phyloP scores from a whole-genome alignment of 1,140 invertebrate genomes.

The Tachypleus tridentatus region DNA sequence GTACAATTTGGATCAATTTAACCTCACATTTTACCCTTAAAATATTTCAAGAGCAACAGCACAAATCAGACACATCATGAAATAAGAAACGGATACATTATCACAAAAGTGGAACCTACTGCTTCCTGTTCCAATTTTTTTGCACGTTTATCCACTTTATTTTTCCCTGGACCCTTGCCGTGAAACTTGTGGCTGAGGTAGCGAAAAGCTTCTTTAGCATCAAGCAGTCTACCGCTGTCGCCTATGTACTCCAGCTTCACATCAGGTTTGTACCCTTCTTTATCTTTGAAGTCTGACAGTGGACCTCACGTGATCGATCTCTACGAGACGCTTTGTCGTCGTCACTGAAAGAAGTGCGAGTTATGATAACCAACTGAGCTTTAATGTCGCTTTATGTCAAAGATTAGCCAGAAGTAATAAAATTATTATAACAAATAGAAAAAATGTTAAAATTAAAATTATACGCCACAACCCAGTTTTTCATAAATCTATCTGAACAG shows the following conservation, averaged over 20 bases:
- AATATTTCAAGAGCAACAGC: too few species aligned
- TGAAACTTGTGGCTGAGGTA: constrained; percentile 83
- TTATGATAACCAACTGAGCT: too few species aligned
- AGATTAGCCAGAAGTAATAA: too few species aligned
- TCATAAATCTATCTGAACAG: too few species aligned
- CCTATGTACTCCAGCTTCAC: constrained; percentile 97
- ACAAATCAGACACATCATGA: too few species aligned
- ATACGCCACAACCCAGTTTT: too few species aligned
- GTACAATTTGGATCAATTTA: too few species aligned
- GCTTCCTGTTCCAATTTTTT: constrained; percentile 91
- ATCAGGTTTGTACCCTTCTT: constrained; percentile 82
- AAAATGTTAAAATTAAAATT: too few species aligned
- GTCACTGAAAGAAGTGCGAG: constrained; percentile 43
- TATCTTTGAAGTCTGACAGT: constrained; percentile 86
- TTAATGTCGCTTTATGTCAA: too few species aligned
- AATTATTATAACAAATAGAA: too few species aligned
- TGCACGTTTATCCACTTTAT: constrained; percentile 93
- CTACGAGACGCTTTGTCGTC: constrained; percentile 55
- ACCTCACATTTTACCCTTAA: constrained; percentile 5
- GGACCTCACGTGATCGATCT: constrained; percentile 72
- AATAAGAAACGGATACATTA: too few species aligned
- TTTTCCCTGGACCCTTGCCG: constrained; percentile 97
- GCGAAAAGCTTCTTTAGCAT: constrained; percentile 90
- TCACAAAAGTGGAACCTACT: constrained; percentile 37
- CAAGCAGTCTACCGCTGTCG: constrained; percentile 79